Percentiles rank a stretch among this genome's conserved stretches.
Evolutionary conservation across 2,888 invertebrate species (phyloP).

Genomic region (Drosophila mayaguana): DNA sequence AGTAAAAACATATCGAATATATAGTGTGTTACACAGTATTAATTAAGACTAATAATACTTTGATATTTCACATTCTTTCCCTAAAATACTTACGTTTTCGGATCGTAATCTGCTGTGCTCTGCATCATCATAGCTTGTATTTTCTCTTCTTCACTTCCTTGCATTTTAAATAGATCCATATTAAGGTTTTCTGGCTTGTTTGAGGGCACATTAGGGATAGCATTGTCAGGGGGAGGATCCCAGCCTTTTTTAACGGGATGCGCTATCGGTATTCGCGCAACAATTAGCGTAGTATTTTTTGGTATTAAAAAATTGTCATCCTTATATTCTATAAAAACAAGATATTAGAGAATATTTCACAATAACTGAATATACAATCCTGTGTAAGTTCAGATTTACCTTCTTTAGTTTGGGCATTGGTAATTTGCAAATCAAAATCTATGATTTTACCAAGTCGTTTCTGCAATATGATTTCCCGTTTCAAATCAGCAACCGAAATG

Average conservation of each 20-base stretch:
- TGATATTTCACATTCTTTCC: too few relatives aligned
- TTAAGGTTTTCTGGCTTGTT: slow-evolving; percentile 86
- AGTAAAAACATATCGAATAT: not conserved
- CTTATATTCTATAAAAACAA: slow-evolving; percentile 90
- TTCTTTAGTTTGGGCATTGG: slow-evolving; percentile 98
- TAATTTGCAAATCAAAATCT: slow-evolving; percentile 98
- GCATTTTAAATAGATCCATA: slow-evolving; percentile 94
- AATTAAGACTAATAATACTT: not conserved
- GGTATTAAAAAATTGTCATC: slow-evolving; percentile 96
- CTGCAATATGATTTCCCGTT: slow-evolving; percentile 97
- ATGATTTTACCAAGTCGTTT: slow-evolving; percentile 97
- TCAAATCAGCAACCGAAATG: slow-evolving; percentile 97
- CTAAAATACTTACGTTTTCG: slow-evolving; percentile 91
- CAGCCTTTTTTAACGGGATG: slow-evolving; percentile 92
- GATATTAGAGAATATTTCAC: not conserved
- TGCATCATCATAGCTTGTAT: slow-evolving; percentile 99
- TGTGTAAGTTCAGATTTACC: slow-evolving; percentile 86
- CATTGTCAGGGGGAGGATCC: slow-evolving; percentile 86
- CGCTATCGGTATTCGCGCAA: slow-evolving; percentile 95
- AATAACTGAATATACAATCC: not conserved
- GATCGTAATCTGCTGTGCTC: slow-evolving; percentile 98
- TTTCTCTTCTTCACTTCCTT: slow-evolving; percentile 98
- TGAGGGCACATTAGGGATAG: slow-evolving; percentile 42
- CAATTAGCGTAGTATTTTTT: slow-evolving; percentile 98
- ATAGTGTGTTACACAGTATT: not conserved